These are phyloP conservation scores for Alfaro cultratus DNA, from an alignment of 2,797 vertebrate genomes.

Conservation along the genomic window DNA sequence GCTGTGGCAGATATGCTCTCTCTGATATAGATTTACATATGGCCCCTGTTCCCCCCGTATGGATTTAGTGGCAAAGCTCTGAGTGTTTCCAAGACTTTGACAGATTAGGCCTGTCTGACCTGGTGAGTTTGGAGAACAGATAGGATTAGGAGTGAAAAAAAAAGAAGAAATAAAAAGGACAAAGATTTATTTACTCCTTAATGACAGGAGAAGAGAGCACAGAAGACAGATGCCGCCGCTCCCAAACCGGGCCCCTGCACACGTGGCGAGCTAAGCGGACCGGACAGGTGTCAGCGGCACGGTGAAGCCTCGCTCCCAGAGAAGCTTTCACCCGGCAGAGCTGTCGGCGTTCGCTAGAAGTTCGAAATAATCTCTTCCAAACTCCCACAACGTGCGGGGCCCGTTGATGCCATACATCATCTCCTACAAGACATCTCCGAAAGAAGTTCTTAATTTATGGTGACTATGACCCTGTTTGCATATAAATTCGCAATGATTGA, in stretches of 20 bases:
- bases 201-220: slow-evolving; percentile 18
- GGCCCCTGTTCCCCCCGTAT: slow-evolving; percentile 55
- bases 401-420: slow-evolving; percentile 58
- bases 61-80: slow-evolving; percentile 65
- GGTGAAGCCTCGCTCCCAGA: slow-evolving; percentile 47
- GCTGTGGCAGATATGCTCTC: slow-evolving; percentile 59
- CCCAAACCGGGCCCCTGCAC: slow-evolving; percentile 40
- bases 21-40: slow-evolving; percentile 75
- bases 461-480: slow-evolving; percentile 66
- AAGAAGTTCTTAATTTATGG: slow-evolving; percentile 54
- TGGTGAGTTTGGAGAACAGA: slow-evolving; percentile 31
- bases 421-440: slow-evolving; percentile 35
- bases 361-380: slow-evolving; percentile 57
- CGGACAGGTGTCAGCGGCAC: slow-evolving; percentile 67
- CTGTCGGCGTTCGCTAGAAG: slow-evolving; percentile 49
- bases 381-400: slow-evolving; percentile 44
- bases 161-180: not conserved
- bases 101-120: slow-evolving; percentile 55
- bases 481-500: slow-evolving; percentile 51
- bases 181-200: slow-evolving; percentile 48
- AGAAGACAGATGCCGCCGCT: slow-evolving; percentile 38
- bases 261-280: slow-evolving; percentile 53
- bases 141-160: slow-evolving; percentile 11
- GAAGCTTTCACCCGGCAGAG: slow-evolving; percentile 49
- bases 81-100: slow-evolving; percentile 61